Percentiles rank a stretch among this genome's conserved stretches.
phyloP scores from a whole-genome alignment of 2,888 invertebrate genomes.

The Gandaritis pyraliata region DNA sequence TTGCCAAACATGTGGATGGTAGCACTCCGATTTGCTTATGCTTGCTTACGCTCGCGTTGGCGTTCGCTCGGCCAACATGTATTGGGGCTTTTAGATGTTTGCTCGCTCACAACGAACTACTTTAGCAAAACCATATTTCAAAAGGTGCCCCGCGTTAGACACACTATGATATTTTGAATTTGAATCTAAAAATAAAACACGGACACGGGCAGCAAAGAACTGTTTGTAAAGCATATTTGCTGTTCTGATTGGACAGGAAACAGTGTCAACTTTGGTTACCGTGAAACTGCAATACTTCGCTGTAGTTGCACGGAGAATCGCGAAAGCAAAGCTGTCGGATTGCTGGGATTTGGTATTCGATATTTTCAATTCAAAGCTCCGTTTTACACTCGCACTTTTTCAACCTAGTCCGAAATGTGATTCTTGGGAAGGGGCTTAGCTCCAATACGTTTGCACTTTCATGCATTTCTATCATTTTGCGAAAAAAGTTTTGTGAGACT shows the following conservation, averaged over 20 bases:
- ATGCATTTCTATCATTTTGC: neutral
- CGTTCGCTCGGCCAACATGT: too few species aligned
- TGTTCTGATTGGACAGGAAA: slow-evolving; percentile 41
- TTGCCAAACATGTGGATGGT: too few species aligned
- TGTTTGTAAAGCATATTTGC: slow-evolving; percentile 38
- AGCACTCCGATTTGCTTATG: too few species aligned
- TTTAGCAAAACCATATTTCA: too few species aligned
- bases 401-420: too few species aligned
- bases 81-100: too few species aligned
- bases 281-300: slow-evolving; percentile 31
- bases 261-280: slow-evolving; percentile 42
- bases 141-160: neutral
- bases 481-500: too few species aligned
- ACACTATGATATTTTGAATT: slow-evolving; percentile 3
- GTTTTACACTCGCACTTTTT: neutral
- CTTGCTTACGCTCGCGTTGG: too few species aligned
- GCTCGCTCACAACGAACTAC: too few species aligned
- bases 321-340: slow-evolving; percentile 29
- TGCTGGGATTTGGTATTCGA: slow-evolving; percentile 18
- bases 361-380: slow-evolving; percentile 21
- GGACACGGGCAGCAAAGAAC: slow-evolving; percentile 28
- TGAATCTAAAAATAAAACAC: slow-evolving; percentile 16
- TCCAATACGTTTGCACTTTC: neutral
- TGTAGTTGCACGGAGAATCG: slow-evolving; percentile 29
- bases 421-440: neutral